A percentile compares a stretch with the other conserved stretches of the same genome.
Conservation (phyloP, 2,888 invertebrate genomes). For the Coremacera marginata region DNA sequence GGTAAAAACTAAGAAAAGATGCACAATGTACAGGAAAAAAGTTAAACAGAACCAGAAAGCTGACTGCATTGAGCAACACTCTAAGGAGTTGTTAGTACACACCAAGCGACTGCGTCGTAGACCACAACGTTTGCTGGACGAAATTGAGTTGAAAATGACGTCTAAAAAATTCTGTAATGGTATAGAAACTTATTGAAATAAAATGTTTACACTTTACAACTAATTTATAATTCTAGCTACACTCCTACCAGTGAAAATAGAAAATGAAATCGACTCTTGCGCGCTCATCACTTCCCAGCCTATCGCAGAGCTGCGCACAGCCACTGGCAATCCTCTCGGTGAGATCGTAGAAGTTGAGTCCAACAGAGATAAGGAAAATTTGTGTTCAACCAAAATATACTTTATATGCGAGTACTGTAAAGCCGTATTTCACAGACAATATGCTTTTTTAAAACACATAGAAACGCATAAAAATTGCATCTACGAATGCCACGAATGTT, state of each 20-base stretch:
- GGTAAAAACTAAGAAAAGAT: not conserved
- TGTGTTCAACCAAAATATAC: not conserved
- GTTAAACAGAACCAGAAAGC: slow-evolving; percentile 51
- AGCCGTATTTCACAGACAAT: slow-evolving; percentile 69
- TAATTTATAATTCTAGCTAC: not conserved
- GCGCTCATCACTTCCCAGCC: slow-evolving; percentile 33
- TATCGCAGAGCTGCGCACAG: slow-evolving; percentile 40
- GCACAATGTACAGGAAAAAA: slow-evolving; percentile 50
- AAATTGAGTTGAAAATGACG: slow-evolving; percentile 6
- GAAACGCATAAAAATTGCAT: slow-evolving; percentile 74
- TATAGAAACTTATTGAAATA: too few species aligned
- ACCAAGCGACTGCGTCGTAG: slow-evolving; percentile 31
- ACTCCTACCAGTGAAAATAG: slow-evolving; percentile 74
- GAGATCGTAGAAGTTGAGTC: slow-evolving; percentile 37
- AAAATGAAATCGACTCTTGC: slow-evolving; percentile 64
- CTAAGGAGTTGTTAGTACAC: not conserved
- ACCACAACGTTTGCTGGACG: slow-evolving; percentile 70
- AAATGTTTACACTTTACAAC: too few species aligned
- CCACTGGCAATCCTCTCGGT: slow-evolving; percentile 31
- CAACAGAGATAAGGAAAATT: not conserved
- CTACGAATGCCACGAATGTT: slow-evolving; percentile 74
- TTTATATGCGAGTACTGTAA: slow-evolving; percentile 70
- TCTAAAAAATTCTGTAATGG: not conserved
- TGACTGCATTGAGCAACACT: not conserved
- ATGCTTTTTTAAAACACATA: slow-evolving; percentile 73